Evolutionary conservation across 2,888 invertebrate genomes (phyloP).

Genomic region (Pseudococcus viburni): DNA sequence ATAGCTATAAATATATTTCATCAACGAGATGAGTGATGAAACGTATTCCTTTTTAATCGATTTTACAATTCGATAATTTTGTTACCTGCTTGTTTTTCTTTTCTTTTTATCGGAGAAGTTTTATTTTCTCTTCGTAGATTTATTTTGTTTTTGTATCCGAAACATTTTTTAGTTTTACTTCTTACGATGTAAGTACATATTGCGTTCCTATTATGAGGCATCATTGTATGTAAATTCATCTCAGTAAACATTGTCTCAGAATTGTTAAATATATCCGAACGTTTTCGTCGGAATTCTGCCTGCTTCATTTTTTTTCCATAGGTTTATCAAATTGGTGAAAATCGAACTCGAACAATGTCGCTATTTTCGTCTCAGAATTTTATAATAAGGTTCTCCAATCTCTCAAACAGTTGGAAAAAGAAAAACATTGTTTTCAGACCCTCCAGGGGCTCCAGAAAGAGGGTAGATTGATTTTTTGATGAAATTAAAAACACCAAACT

Average conservation of each 20-base stretch:
- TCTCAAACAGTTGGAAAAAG: too few relatives aligned
- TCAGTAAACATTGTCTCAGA: background rate
- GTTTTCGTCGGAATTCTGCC: background rate
- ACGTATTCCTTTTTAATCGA: background rate
- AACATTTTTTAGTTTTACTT: background rate
- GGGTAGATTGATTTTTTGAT: too few relatives aligned
- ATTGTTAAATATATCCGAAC: background rate
- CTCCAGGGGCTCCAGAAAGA: too few relatives aligned
- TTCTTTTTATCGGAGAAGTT: background rate
- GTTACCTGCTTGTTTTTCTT: background rate
- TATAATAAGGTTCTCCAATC: too few relatives aligned
- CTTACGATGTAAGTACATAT: background rate
- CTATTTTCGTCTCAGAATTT: too few relatives aligned
- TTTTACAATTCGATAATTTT: background rate
- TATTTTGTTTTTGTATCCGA: background rate
- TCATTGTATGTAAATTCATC: slow-evolving; percentile 20
- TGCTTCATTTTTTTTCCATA: background rate
- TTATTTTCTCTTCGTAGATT: background rate
- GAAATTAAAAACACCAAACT: too few relatives aligned
- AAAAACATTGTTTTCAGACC: too few relatives aligned
- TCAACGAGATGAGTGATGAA: background rate
- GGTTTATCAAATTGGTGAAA: background rate
- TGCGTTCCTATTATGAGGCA: slow-evolving; percentile 29
- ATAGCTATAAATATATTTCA: background rate
- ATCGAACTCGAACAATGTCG: too few relatives aligned